Evolutionary conservation across 2,888 invertebrate species (phyloP), one percentile per base, ranked within the genome.

Genomic region (Dicycla oo): DNA sequence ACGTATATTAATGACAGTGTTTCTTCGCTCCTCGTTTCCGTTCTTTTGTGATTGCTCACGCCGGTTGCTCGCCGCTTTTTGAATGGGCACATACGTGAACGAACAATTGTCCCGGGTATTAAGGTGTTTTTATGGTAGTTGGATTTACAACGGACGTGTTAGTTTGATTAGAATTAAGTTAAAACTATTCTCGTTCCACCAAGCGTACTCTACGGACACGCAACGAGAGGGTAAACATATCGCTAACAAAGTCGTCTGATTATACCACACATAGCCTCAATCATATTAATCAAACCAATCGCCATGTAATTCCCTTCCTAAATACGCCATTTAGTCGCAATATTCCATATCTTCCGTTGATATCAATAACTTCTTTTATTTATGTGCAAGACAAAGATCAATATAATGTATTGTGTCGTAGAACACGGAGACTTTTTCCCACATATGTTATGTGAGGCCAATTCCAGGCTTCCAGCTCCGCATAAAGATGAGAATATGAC

Each of bases 401-500:
- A 88, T 89, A 90, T 90, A 88, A 90, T 90, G 91, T 90, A 91
- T 91, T 86, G 88, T 88, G 84, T 87, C 84, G 74, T 83, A 84
- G 86, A 86, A 87, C 85, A 85, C 83, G 87, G 78, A 88, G 85
- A 88, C 81, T 88, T 89, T 86, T 88, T 85, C 86, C 81, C 88
- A 87, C 89, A 90, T 88, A 91, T 88, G 89, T 91, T 90, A 90
- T 89, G 89, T 87, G 87, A 86, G 90, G 88, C 91, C 92, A 92
- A 93, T 93, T 90, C 88, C 87, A 88, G 87, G 86, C 86, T 86
- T 86, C 86, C 85, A 89, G 88, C 86, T 88, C 89, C 91, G 91
- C 93, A 94, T 93, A 94, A 94, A 93, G 93, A 94, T 93, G 93
- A 92, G 94, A 94, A 94, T 94, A 94, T 93, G 94, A 94, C 94